A percentile compares a stretch with the other conserved stretches of the same genome.
Evolutionary conservation across 1,140 invertebrate genomes (phyloP).

Genomic region (Pseudomyrmex sp.): DNA sequence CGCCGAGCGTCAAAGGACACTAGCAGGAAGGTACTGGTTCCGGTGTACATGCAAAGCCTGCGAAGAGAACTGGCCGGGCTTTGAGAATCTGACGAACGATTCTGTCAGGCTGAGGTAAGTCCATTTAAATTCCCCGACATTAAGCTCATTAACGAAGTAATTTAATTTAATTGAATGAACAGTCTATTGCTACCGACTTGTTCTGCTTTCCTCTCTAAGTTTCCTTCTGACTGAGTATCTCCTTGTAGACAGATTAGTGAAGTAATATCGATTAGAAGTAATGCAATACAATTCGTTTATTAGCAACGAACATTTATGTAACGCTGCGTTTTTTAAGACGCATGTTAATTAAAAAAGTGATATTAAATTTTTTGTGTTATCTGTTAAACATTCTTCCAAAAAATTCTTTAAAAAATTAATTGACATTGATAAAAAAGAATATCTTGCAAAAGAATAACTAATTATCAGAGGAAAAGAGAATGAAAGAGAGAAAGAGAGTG

Average conservation of each 20-base stretch:
- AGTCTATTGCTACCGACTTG: conserved; percentile 1
- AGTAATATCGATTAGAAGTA: conserved; percentile 32
- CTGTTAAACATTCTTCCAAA: too few relatives aligned
- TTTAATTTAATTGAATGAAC: conserved; percentile 36
- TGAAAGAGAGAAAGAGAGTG: conserved; percentile 1
- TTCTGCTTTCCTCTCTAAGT: neutral
- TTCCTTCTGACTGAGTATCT: neutral
- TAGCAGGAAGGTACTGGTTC: conserved; percentile 93
- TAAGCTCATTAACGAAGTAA: conserved; percentile 42
- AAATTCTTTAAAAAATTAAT: too few relatives aligned
- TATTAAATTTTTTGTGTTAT: too few relatives aligned
- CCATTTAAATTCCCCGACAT: conserved; percentile 46
- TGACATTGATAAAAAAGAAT: too few relatives aligned
- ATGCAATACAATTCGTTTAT: conserved; percentile 8
- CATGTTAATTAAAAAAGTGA: conserved; percentile 11
- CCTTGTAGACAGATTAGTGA: conserved; percentile 18
- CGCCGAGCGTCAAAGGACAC: conserved; percentile 87
- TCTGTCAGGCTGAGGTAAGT: conserved; percentile 68
- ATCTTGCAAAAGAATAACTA: too few relatives aligned
- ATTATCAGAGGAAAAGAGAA: too few relatives aligned
- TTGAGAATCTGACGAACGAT: conserved; percentile 87
- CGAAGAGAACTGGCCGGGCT: conserved; percentile 90
- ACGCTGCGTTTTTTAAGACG: neutral
- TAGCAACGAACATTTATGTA: neutral
- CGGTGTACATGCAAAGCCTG: conserved; percentile 91